Evolutionary conservation across 1,140 invertebrate species (phyloP).

Genomic region (Solenopsis invicta): DNA sequence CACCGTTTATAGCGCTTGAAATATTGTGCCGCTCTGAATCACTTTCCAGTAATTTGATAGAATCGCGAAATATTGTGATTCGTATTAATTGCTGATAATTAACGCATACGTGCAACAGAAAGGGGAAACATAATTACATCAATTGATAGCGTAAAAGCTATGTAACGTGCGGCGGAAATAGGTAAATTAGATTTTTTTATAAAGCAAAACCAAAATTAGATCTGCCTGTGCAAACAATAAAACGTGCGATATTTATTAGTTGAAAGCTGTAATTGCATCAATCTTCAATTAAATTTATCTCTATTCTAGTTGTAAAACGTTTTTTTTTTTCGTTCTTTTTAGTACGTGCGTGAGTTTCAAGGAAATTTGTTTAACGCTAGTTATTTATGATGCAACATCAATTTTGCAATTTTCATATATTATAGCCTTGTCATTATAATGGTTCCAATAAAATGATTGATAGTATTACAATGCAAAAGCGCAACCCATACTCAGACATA

Average conservation of each 20-base stretch:
- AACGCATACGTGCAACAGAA: not conserved
- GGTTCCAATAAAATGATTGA: conserved; percentile 19
- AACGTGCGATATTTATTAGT: conserved; percentile 2
- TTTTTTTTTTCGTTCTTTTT: not conserved
- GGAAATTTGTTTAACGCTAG: not conserved
- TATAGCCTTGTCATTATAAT: not conserved
- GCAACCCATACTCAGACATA: not conserved
- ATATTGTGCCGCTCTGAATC: not conserved
- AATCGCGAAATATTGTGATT: conserved; percentile 22
- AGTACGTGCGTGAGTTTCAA: not conserved
- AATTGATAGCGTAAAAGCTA: not conserved
- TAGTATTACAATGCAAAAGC: conserved; percentile 27
- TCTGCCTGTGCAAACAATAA: not conserved
- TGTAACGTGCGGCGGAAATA: not conserved
- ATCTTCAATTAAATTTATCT: not conserved
- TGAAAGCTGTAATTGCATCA: not conserved
- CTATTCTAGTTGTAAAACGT: not conserved
- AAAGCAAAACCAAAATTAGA: not conserved
- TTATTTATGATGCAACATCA: not conserved
- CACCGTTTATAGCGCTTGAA: conserved; percentile 29
- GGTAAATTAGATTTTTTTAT: conserved; percentile 20
- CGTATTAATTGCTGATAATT: conserved; percentile 30
- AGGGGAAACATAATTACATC: conserved; percentile 8
- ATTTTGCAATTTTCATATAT: not conserved
- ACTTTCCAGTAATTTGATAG: not conserved